Conservation (phyloP, 2,113 vertebrate genomes). For the Rhinoderma darwinii region DNA sequence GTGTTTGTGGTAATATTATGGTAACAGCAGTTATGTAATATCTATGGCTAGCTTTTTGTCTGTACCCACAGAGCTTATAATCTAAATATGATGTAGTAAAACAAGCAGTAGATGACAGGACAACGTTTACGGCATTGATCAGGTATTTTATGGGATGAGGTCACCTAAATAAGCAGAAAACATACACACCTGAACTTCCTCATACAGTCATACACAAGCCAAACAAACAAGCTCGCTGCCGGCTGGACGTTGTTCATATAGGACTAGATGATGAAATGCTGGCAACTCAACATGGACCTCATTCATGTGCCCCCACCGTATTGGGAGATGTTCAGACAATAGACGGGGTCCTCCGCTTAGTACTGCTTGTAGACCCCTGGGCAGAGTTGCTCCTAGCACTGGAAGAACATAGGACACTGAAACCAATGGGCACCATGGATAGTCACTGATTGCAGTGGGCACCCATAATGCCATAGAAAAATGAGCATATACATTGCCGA, state of each 20-base stretch:
- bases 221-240: neutral
- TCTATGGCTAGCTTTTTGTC: neutral
- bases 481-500: no score
- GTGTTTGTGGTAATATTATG: neutral
- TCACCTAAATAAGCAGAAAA: neutral
- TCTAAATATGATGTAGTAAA: neutral
- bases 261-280: neutral
- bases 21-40: neutral
- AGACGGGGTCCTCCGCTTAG: no score
- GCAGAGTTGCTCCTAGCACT: no score
- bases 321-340: no score
- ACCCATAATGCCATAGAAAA: no score
- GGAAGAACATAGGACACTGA: no score
- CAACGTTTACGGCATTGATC: neutral
- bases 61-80: neutral
- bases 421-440: no score
- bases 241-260: neutral
- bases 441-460: no score
- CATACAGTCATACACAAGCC: neutral
- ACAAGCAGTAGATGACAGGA: neutral
- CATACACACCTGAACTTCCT: slow-evolving; percentile 10
- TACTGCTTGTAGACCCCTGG: no score
- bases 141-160: neutral
- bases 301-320: no score
- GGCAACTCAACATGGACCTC: no score